Percentiles rank a stretch among this genome's conserved stretches.
Conservation (phyloP, 2,888 invertebrate species). For the Morinoia aosen region DNA sequence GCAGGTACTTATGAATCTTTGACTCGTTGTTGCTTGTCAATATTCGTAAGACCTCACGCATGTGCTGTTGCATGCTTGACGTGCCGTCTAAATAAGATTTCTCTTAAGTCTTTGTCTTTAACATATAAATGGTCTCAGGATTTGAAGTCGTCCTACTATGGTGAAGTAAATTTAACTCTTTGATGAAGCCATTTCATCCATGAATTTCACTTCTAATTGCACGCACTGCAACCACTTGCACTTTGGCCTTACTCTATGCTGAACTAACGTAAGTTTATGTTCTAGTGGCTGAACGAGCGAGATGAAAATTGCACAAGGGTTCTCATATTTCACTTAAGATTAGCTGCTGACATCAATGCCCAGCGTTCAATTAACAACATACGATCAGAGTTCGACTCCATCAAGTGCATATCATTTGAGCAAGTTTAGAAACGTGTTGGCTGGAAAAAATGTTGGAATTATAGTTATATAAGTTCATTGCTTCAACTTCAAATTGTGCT, state of each 20-base stretch:
- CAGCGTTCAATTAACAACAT: too few relatives aligned
- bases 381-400: too few relatives aligned
- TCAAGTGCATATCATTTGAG: too few relatives aligned
- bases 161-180: neutral
- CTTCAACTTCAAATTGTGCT: too few relatives aligned
- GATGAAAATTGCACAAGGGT: neutral
- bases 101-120: neutral
- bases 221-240: neutral
- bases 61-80: neutral
- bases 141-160: neutral
- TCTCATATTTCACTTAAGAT: neutral
- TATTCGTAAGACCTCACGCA: neutral
- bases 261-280: neutral
- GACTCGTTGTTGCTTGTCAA: neutral
- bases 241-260: neutral
- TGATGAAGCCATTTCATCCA: neutral
- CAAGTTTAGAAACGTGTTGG: too few relatives aligned
- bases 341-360: too few relatives aligned
- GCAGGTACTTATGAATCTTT: constrained; percentile 55
- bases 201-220: neutral
- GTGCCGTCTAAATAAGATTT: neutral
- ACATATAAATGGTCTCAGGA: neutral
- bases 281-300: neutral
- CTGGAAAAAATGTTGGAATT: too few relatives aligned
- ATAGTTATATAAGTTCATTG: too few relatives aligned